These are phyloP conservation scores for Xiphophorus maculatus DNA, from an alignment of 2,113 vertebrate species.

Conservation along the genomic window DNA sequence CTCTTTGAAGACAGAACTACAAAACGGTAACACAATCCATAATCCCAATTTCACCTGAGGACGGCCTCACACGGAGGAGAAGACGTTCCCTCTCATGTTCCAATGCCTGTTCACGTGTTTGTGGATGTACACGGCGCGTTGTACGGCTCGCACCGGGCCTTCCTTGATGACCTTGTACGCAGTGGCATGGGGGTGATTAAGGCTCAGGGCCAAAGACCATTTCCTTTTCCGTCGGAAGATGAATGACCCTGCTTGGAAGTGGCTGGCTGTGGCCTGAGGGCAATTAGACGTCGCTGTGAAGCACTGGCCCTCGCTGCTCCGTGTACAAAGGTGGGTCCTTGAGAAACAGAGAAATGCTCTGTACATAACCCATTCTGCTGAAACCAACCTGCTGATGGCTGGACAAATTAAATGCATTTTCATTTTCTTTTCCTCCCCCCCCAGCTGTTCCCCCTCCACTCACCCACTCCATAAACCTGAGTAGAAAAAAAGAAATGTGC, in stretches of 20 bases:
- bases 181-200: constrained; percentile 79
- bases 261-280: constrained; percentile 74
- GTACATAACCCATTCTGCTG: constrained; percentile 55
- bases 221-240: constrained; percentile 79
- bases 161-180: constrained; percentile 79
- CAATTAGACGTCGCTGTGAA: constrained; percentile 79
- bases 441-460: constrained; percentile 33
- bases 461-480: constrained; percentile 12
- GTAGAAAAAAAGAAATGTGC: constrained; percentile 40
- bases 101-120: neutral
- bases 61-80: constrained; percentile 11
- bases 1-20: constrained; percentile 56
- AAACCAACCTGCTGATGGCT: constrained; percentile 45
- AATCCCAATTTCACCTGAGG: constrained; percentile 48
- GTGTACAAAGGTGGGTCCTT: constrained; percentile 68
- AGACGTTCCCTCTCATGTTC: constrained; percentile 7
- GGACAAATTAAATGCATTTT: constrained; percentile 67
- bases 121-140: neutral
- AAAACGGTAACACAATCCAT: constrained; percentile 41
- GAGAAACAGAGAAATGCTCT: constrained; percentile 67
- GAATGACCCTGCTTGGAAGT: constrained; percentile 79
- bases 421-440: neutral
- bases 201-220: constrained; percentile 77
- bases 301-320: constrained; percentile 58
- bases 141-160: constrained; percentile 34